phyloP scores from a whole-genome alignment of 2,888 invertebrate genomes.

The Zaprionus bogoriensis region DNA sequence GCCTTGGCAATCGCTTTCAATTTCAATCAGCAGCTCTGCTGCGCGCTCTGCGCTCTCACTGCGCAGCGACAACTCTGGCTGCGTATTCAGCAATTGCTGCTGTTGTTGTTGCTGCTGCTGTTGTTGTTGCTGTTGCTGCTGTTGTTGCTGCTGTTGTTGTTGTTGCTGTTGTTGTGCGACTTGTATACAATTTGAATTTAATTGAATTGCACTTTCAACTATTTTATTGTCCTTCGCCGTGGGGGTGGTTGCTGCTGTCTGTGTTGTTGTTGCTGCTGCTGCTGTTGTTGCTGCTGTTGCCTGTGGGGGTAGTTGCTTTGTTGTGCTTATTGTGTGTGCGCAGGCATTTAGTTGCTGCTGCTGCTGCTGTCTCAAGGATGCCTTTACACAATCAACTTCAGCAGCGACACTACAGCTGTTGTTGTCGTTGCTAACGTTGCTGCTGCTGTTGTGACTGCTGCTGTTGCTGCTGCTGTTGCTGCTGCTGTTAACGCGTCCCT shows the following conservation, averaged over 20 bases:
- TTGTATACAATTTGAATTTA: slow-evolving; percentile 57
- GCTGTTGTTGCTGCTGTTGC: slow-evolving; percentile 7
- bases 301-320: slow-evolving; percentile 59
- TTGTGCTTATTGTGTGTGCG: slow-evolving; percentile 37
- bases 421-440: slow-evolving; percentile 20
- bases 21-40: slow-evolving; percentile 64
- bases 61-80: slow-evolving; percentile 49
- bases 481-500: slow-evolving; percentile 70
- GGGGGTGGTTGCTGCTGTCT: slow-evolving; percentile 15
- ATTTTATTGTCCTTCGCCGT: slow-evolving; percentile 11
- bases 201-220: slow-evolving; percentile 65
- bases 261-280: slow-evolving; percentile 2
- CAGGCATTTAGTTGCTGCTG: slow-evolving; percentile 44
- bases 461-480: slow-evolving; percentile 24
- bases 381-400: slow-evolving; percentile 65
- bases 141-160: slow-evolving; percentile 29
- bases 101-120: slow-evolving; percentile 26
- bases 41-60: slow-evolving; percentile 13
- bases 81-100: slow-evolving; percentile 58
- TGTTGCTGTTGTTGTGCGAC: slow-evolving; percentile 29
- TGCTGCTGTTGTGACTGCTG: slow-evolving; percentile 14
- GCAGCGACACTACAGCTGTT: slow-evolving; percentile 50
- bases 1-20: slow-evolving; percentile 46
- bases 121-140: slow-evolving; percentile 35
- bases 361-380: slow-evolving; percentile 59